Evolutionary conservation across 2,113 vertebrate species (phyloP), one percentile per base, ranked within the genome.

Genomic region (Lepus timidus): DNA sequence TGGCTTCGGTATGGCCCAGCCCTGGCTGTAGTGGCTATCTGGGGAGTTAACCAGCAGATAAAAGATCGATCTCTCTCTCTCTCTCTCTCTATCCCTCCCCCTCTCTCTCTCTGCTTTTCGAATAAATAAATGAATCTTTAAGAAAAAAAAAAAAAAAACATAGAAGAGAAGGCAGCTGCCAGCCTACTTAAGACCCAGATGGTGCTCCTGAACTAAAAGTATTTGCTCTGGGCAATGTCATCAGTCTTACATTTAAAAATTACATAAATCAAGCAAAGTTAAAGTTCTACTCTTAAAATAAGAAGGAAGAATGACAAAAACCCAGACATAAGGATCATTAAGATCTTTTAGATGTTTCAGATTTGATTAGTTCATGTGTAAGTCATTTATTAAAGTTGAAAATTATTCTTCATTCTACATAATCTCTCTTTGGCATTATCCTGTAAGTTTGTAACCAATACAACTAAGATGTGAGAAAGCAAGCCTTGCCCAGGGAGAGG

Each of bases 231-330:
- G 55, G 31, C 6, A 31, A 61, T 62, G 12, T 44, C 13, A 52
- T 5, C n/a, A 84, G 75, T 39, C 51, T 82, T 23, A 82, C 1
- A 70, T 70, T 91, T 94, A 61, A 96, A 95, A 94, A 76, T 74
- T 49, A 82, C 55, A 88, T 80, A 91, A 93, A 91, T 80, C 64
- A 94, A 86, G 67, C 51, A 94, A 92, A 58, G n/a, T 89, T 74
- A 85, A 93, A 91, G 44, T 22, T 85, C 23, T 23, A 9, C 78
- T 96, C 75, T 76, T 73, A 95, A 95, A 84, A 84, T 13, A 49
- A 68, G 93, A 86, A 44, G 68, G 88, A 58, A 33, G 55, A 25
- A 80, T 33, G 20, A 95, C 20, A 74, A 73, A 94, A 90, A 44
- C 44, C 23, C 19, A 96, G 67, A 82, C 9, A 33, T 12, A 68